A percentile compares a stretch with the other conserved stretches of the same genome.
phyloP scores from a whole-genome alignment of 2,113 vertebrate genomes.

The Microcebus ravelobensis region DNA sequence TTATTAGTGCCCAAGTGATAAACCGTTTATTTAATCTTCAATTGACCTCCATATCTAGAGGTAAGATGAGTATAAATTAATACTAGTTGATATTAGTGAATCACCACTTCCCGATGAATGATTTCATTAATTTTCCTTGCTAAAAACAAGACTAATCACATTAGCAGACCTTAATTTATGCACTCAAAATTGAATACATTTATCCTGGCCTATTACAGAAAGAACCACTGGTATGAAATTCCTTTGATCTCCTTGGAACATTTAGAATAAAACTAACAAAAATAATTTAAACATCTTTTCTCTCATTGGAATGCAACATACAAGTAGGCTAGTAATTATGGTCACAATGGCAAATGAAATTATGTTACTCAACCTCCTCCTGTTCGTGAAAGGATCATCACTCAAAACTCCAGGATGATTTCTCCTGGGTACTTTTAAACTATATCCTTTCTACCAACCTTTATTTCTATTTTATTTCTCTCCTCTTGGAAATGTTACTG shows the following conservation, averaged over 20 bases:
- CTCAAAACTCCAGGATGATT: slow-evolving; percentile 38
- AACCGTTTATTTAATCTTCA: neutral
- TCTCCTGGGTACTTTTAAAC: slow-evolving; percentile 52
- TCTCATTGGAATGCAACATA: neutral
- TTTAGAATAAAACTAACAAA: neutral
- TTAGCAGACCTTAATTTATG: neutral
- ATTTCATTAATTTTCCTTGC: neutral
- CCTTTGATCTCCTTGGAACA: neutral
- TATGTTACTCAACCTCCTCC: neutral
- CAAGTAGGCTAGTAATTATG: neutral
- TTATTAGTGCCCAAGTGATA: neutral
- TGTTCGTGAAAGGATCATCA: neutral
- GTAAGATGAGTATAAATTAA: neutral
- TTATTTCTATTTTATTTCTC: neutral
- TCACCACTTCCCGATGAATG: neutral
- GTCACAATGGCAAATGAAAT: slow-evolving; percentile 16
- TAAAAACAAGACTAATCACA: neutral
- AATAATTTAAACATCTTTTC: neutral
- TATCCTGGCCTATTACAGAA: neutral
- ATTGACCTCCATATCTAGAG: neutral
- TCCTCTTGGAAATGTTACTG: neutral
- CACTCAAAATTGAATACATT: neutral
- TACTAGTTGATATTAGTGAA: neutral
- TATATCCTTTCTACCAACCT: neutral
- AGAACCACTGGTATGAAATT: neutral